Conservation (phyloP, 92 coral and sea anemone genomes). For the Parazoanthus atlanticus region DNA sequence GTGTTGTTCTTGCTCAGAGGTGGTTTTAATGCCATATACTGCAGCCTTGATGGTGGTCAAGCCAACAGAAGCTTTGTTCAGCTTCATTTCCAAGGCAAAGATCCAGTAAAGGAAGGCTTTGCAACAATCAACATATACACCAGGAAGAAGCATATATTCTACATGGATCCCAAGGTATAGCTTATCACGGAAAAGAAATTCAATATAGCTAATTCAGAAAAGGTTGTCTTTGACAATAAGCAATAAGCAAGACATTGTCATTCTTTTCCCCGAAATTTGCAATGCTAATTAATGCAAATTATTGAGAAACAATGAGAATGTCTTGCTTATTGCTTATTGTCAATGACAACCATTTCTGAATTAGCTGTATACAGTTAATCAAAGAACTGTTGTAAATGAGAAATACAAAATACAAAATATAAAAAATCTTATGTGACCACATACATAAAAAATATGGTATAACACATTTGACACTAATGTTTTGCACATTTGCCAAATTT, state of each 20-base stretch:
- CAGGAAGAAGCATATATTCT: conserved; percentile 50
- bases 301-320: background rate
- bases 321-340: background rate
- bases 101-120: conserved; percentile 50
- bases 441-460: too few species aligned
- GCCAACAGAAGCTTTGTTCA: conserved; percentile 58
- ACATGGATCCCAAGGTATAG: conserved; percentile 57
- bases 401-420: too few species aligned
- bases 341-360: background rate
- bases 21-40: conserved; percentile 47
- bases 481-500: too few species aligned
- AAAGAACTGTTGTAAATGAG: background rate
- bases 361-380: background rate
- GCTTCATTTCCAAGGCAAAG: conserved; percentile 58
- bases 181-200: background rate
- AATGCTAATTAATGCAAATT: background rate
- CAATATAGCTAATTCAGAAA: background rate
- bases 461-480: too few species aligned
- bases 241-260: background rate
- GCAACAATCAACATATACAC: conserved; percentile 56
- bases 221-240: background rate
- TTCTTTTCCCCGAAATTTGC: background rate
- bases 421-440: too few species aligned
- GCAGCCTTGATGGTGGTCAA: conserved; percentile 65
- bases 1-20: conserved; percentile 36